Conservation (phyloP, 2,888 invertebrate genomes). For the Coleophora deauratella region DNA sequence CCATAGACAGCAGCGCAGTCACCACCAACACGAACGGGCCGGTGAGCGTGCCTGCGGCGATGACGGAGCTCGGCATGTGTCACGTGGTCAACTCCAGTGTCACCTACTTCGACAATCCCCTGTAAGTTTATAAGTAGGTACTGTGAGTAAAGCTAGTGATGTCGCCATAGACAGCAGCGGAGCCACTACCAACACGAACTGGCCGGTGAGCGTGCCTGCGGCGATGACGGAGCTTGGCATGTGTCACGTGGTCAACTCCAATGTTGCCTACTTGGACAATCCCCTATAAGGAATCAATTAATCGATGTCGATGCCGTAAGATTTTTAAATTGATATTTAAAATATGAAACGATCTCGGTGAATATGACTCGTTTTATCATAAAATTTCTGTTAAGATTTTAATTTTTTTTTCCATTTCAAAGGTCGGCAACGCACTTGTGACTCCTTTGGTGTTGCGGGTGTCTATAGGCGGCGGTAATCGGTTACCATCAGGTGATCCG, state of each 20-base stretch:
- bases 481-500: no score
- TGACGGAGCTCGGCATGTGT: slow-evolving; percentile 82
- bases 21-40: slow-evolving; percentile 43
- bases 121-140: slow-evolving; percentile 46
- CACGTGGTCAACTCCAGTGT: slow-evolving; percentile 80
- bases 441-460: no score
- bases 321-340: no score
- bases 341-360: no score
- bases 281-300: slow-evolving; percentile 66
- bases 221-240: slow-evolving; percentile 80
- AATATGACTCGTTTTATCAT: no score
- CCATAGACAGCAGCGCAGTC: slow-evolving; percentile 31
- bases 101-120: slow-evolving; percentile 69
- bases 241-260: slow-evolving; percentile 80
- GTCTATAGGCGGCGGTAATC: no score
- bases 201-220: slow-evolving; percentile 62
- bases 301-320: no score
- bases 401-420: no score
- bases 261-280: slow-evolving; percentile 74
- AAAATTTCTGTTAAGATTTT: no score
- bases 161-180: slow-evolving; percentile 26
- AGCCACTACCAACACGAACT: slow-evolving; percentile 37
- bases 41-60: slow-evolving; percentile 64
- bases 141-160: no score
- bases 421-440: no score